Conservation (phyloP, 2,797 vertebrate species). For the Poecilia gillii region DNA sequence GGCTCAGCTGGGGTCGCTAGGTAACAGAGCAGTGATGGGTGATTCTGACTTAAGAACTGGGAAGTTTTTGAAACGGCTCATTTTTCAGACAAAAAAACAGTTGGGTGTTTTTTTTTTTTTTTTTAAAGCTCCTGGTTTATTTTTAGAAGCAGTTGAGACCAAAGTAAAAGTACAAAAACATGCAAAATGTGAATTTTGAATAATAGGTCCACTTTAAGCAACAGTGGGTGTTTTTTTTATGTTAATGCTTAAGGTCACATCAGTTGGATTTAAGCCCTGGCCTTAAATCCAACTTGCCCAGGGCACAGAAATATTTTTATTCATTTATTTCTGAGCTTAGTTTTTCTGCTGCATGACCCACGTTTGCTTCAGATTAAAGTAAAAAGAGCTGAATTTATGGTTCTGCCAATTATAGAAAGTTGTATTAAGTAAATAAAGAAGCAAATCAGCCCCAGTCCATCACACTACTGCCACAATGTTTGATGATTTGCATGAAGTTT, state of each 20-base stretch:
- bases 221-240: neutral
- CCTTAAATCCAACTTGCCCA: neutral
- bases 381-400: neutral
- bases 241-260: neutral
- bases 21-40: too few relatives aligned
- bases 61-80: too few relatives aligned
- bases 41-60: too few relatives aligned
- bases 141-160: too few relatives aligned
- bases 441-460: neutral
- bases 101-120: too few relatives aligned
- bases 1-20: too few relatives aligned
- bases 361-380: neutral
- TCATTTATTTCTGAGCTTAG: neutral
- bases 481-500: too few relatives aligned
- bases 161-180: too few relatives aligned
- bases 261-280: neutral
- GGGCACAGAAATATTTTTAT: neutral
- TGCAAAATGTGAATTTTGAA: too few relatives aligned
- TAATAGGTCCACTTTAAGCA: too few relatives aligned
- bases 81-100: too few relatives aligned
- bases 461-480: neutral
- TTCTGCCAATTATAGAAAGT: neutral
- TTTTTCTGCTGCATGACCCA: neutral
- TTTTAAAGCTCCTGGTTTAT: too few relatives aligned
- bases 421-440: neutral